Evolutionary conservation across 2,113 vertebrate species (phyloP).

Genomic region (Trochalopteron elliotii): DNA sequence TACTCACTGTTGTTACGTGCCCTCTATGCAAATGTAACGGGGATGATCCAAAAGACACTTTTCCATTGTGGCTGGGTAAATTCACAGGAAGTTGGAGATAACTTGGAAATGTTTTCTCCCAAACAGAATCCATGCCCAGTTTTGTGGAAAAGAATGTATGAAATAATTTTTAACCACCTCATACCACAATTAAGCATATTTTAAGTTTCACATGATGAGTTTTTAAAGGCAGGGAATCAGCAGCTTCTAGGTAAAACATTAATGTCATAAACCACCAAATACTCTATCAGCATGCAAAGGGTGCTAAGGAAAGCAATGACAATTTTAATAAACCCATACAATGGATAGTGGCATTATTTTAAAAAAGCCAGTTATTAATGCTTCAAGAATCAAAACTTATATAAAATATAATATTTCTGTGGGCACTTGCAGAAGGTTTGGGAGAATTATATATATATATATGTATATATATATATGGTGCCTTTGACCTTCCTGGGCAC

Average conservation of each 20-base stretch:
- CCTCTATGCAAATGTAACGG: not conserved
- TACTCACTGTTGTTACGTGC: not conserved
- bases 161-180: not conserved
- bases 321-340: not conserved
- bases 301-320: not conserved
- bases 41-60: not conserved
- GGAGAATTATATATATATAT: not conserved
- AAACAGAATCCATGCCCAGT: not conserved
- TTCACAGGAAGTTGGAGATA: not conserved
- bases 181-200: not conserved
- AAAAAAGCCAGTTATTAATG: not conserved
- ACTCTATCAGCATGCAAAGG: not conserved
- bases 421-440: not conserved
- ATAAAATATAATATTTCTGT: not conserved
- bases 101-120: not conserved
- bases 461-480: not conserved
- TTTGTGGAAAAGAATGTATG: not conserved
- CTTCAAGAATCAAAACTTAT: not conserved
- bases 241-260: not conserved
- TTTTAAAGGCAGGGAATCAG: not conserved
- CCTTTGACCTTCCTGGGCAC: not conserved
- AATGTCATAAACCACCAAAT: not conserved
- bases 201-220: not conserved
- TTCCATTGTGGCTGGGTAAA: not conserved
- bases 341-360: not conserved